phyloP scores from a whole-genome alignment of 2,797 vertebrate species.

The Sebastes kiyomatsui region DNA sequence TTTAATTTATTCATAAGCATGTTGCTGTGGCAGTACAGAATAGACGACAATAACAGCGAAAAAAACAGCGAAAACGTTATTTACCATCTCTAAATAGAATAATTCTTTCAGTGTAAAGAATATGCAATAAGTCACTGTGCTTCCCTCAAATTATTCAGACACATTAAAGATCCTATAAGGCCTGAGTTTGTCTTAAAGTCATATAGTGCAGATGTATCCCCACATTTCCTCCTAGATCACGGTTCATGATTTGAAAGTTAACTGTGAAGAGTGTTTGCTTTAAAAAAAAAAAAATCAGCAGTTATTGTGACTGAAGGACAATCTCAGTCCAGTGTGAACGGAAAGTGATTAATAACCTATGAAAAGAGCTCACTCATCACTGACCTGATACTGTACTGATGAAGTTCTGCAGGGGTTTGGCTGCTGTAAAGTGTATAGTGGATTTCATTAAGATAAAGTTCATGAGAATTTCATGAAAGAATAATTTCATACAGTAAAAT shows the following conservation, averaged over 20 bases:
- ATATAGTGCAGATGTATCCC: background rate
- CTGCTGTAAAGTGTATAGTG: background rate
- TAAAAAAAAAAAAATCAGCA: background rate
- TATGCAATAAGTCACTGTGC: background rate
- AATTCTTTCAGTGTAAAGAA: background rate
- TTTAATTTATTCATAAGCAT: background rate
- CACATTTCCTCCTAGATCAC: background rate
- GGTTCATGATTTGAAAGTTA: background rate
- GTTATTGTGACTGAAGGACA: background rate
- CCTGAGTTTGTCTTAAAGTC: background rate
- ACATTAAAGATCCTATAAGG: background rate
- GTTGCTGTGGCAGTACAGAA: background rate
- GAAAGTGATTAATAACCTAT: background rate
- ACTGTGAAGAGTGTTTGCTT: too few species aligned
- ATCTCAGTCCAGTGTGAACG: background rate
- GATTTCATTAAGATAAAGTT: background rate
- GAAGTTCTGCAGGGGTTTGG: background rate
- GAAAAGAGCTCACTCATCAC: background rate
- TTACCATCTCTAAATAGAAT: background rate
- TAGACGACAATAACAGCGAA: background rate
- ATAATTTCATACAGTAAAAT: background rate
- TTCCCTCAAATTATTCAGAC: background rate
- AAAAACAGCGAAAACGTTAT: background rate
- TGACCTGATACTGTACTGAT: background rate
- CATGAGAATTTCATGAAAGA: background rate